Conservation (phyloP, 2,797 vertebrate genomes). For the Pseudocheirus occidentalis region DNA sequence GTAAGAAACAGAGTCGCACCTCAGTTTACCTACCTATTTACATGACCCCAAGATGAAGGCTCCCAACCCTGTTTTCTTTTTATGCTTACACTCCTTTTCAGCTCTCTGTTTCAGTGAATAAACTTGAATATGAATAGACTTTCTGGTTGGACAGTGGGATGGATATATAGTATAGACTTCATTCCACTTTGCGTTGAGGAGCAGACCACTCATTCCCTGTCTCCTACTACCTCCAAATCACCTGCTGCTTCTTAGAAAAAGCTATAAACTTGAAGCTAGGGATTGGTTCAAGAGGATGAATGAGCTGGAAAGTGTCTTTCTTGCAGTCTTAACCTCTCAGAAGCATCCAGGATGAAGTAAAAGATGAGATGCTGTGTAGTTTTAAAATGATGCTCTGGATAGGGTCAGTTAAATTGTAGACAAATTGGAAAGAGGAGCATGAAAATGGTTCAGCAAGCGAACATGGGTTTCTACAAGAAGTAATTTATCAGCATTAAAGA, state of each 20-base stretch:
- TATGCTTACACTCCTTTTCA: neutral
- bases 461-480: neutral
- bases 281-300: neutral
- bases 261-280: neutral
- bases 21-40: no score
- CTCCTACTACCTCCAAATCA: neutral
- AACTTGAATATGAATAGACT: neutral
- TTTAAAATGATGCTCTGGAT: neutral
- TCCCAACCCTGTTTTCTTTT: neutral
- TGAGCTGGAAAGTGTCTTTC: neutral
- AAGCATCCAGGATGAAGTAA: neutral
- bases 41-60: neutral
- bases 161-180: neutral
- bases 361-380: constrained; percentile 7
- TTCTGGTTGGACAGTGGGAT: neutral
- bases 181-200: neutral
- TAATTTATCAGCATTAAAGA: constrained; percentile 53
- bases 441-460: constrained; percentile 4
- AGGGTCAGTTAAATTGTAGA: neutral
- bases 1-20: neutral
- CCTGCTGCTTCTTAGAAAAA: neutral
- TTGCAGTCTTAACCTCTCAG: neutral
- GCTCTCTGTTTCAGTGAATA: neutral
- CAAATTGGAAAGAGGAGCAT: neutral
- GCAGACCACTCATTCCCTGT: neutral